Conservation (phyloP, 2,888 invertebrate genomes). For the Sphaerophoria taeniata region DNA sequence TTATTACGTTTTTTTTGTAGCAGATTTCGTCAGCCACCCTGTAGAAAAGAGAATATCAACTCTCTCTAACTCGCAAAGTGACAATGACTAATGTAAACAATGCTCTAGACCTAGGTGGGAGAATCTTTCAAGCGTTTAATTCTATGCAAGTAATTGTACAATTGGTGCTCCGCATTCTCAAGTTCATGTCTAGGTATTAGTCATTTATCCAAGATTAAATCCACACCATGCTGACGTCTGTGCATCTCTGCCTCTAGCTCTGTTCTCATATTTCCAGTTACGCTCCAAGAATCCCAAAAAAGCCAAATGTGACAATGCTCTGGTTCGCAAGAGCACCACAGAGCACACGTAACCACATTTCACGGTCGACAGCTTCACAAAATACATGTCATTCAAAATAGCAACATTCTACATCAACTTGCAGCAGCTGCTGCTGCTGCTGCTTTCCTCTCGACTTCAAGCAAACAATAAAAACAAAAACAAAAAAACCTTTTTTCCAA, state of each 20-base stretch:
- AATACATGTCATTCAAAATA: constrained; percentile 37
- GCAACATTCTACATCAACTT: background rate
- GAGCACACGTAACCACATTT: constrained; percentile 29
- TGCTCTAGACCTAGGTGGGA: background rate
- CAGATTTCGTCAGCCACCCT: too few relatives aligned
- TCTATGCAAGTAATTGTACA: background rate
- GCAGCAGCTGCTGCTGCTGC: background rate
- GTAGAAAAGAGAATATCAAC: too few relatives aligned
- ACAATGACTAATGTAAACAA: background rate
- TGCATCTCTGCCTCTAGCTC: background rate
- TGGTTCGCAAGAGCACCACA: constrained; percentile 9
- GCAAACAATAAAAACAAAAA: background rate
- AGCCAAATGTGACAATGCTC: constrained; percentile 5
- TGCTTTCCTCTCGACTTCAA: background rate
- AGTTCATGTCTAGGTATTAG: background rate
- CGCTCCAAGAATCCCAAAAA: background rate
- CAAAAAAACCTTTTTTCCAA: too few relatives aligned
- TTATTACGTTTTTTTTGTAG: too few relatives aligned
- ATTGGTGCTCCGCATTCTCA: background rate
- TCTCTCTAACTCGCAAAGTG: background rate
- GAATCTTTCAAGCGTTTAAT: constrained; percentile 6
- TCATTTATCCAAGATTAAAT: background rate
- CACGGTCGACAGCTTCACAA: constrained; percentile 50
- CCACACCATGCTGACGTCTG: background rate
- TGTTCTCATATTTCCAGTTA: too few relatives aligned